Conservation (phyloP, 2,888 invertebrate species). For the Watsonalla binaria region DNA sequence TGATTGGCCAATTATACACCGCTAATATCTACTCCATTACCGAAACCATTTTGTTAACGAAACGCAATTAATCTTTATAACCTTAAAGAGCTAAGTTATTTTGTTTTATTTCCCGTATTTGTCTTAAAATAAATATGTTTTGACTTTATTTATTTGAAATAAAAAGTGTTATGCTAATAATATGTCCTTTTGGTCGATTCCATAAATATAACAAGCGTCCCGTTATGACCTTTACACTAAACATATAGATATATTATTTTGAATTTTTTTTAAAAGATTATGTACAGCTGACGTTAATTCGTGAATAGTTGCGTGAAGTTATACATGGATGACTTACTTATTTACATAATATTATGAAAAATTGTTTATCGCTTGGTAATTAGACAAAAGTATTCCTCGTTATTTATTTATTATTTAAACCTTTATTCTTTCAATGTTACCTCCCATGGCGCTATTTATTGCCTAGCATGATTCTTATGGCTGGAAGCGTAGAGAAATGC, state of each 20-base stretch:
- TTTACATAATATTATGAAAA: conserved; percentile 1
- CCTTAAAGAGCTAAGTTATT: conserved; percentile 8
- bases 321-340: conserved; percentile 2
- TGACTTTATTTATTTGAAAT: too few species aligned
- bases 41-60: conserved; percentile 26
- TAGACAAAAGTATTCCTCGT: not conserved
- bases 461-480: conserved; percentile 12
- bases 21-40: conserved; percentile 32
- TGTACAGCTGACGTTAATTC: too few species aligned
- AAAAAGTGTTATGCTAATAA: too few species aligned
- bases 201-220: too few species aligned
- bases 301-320: not conserved
- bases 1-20: conserved; percentile 66
- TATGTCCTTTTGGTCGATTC: too few species aligned
- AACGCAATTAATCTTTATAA: conserved; percentile 18
- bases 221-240: too few species aligned
- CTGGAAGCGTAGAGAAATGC: conserved; percentile 24
- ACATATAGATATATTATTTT: too few species aligned
- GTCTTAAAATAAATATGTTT: too few species aligned
- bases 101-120: too few species aligned
- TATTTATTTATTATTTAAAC: conserved; percentile 6
- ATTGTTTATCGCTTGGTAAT: too few species aligned
- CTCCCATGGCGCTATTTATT: conserved; percentile 13
- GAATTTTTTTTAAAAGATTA: too few species aligned
- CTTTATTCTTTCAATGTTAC: conserved; percentile 4